Percentiles rank a stretch among this genome's conserved stretches.
phyloP scores from a whole-genome alignment of 2,888 invertebrate genomes.

The Sipha maydis region DNA sequence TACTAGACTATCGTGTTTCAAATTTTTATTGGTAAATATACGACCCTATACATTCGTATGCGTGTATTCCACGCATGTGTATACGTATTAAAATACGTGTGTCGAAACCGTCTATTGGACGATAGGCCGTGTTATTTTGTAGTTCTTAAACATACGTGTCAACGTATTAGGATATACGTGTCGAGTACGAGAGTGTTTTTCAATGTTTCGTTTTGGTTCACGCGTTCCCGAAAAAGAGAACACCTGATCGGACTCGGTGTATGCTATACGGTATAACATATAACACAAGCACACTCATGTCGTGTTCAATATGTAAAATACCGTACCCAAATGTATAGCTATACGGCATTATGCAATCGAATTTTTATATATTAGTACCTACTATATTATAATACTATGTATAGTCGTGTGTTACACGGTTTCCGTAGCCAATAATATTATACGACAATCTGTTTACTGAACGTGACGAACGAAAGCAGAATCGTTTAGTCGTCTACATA shows the following conservation, averaged over 20 bases:
- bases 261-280: not conserved
- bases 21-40: not conserved
- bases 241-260: slow-evolving; percentile 17
- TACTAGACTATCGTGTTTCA: not conserved
- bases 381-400: not conserved
- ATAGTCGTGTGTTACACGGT: not conserved
- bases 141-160: slow-evolving; percentile 33
- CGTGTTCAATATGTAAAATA: not conserved
- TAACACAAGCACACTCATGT: not conserved
- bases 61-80: not conserved
- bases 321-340: not conserved
- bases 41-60: not conserved
- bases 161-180: slow-evolving; percentile 11
- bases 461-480: not conserved
- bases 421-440: not conserved
- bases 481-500: slow-evolving; percentile 35
- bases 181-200: slow-evolving; percentile 39
- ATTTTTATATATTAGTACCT: not conserved
- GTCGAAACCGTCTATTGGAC: not conserved
- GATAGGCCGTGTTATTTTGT: not conserved
- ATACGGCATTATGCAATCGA: not conserved
- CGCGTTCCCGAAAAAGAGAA: slow-evolving; percentile 16
- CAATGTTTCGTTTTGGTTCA: slow-evolving; percentile 34
- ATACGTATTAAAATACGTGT: not conserved
- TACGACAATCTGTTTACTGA: not conserved